Conservation (phyloP, 1,140 invertebrate species). For the Drosophila punjabiensis region DNA sequence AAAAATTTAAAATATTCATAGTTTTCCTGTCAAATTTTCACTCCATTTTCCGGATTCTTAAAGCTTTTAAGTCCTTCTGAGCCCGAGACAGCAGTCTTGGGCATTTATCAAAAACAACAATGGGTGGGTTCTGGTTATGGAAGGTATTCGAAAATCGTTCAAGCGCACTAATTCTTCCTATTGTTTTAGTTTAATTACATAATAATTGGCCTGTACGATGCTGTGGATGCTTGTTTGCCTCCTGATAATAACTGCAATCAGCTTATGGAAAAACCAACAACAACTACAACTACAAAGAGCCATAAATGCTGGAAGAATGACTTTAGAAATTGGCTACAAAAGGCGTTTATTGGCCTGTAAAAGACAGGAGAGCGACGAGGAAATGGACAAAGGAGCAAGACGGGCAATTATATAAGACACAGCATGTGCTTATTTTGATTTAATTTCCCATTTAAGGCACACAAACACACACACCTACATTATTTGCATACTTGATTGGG, state of each 20-base stretch:
- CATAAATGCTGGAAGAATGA: conserved; percentile 24
- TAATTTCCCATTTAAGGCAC: conserved; percentile 73
- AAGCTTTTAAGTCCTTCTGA: conserved; percentile 21
- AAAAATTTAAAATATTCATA: conserved; percentile 1
- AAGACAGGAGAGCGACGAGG: conserved; percentile 33
- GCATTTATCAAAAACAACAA: conserved; percentile 29
- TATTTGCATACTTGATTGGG: conserved; percentile 83
- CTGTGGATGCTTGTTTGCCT: conserved; percentile 47
- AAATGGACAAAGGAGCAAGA: conserved; percentile 31
- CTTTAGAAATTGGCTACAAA: conserved; percentile 63
- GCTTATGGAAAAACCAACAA: conserved; percentile 59
- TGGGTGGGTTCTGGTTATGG: background rate
- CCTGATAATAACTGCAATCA: conserved; percentile 68
- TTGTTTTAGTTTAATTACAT: conserved; percentile 83
- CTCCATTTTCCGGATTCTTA: background rate
- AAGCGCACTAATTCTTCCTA: conserved; percentile 67
- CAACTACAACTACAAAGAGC: conserved; percentile 12
- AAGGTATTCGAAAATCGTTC: conserved; percentile 33
- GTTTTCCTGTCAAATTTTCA: background rate
- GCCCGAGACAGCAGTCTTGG: background rate
- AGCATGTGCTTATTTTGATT: conserved; percentile 77
- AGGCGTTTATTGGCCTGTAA: conserved; percentile 49
- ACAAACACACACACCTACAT: conserved; percentile 38
- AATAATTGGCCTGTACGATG: conserved; percentile 70
- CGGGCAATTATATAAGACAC: conserved; percentile 69